Base-by-base conservation (phyloP, 2,888 invertebrate genomes). In the Eupeodes luniger region DNA sequence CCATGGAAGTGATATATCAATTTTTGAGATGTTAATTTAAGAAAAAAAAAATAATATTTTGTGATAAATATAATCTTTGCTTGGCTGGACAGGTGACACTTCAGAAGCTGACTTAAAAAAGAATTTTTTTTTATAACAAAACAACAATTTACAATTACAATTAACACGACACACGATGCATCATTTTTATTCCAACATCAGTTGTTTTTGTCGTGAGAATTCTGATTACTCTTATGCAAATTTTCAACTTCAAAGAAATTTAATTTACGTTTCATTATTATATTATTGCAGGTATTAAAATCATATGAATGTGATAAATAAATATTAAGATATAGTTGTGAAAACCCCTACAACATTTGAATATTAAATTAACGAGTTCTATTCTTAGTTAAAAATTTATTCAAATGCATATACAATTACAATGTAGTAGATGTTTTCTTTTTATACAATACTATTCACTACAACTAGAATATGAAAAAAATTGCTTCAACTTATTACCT, bases 401-500 rank as follows among this genome's bases (percentile, higher is more conserved):
- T 11, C 10, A 40, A 40, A 40, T 40, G 40, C 40, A 40, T 40
- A 40, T 40, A 5, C 40, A 40, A 27, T 27, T 40, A 40, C 40
- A 40, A 27, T 27, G 27, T 40, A 40, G 5, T 40, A 36, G 36
- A 6, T 53, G 53, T 70, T 69, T 36, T 12, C 12, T 55, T 12
- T 12, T 11, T 14, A 19, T 19, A 19, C 19, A 19, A 19, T 19
- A 16, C 14, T 51, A 51, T 61, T 74, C n/a, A n/a, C 53, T 19
- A 16, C 1, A 44, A 6, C 0, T 19, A 59, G 53, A 74, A 81
- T 61, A 40, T 5, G 19, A 53, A 57, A 11, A 49, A 16, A 77
- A 55, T 16, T 36, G 4, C 6, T 62, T 76, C 61, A 47, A 77
- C 69, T 81, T 62, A 70, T 70, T 82, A 76, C 76, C 76, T 81